Conservation (phyloP, 2,888 invertebrate genomes). For the Andricus quercusramuli region DNA sequence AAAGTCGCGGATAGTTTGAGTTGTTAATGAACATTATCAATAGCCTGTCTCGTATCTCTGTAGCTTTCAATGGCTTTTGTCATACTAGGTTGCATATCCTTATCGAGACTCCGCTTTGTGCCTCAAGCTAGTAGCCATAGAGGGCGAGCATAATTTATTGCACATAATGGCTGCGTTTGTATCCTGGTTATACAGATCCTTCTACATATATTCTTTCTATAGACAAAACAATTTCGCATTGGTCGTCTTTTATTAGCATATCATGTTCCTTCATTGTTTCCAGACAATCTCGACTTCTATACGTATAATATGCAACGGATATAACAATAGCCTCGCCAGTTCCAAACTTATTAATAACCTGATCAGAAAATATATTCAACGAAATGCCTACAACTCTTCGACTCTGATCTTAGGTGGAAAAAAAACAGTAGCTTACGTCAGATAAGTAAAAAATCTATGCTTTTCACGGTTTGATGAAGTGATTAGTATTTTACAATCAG, state of each 20-base stretch:
- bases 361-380: not conserved
- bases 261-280: not conserved
- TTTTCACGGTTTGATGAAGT: no score
- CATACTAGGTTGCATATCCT: not conserved
- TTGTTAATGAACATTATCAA: not conserved
- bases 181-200: not conserved
- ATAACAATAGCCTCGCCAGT: not conserved
- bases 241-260: not conserved
- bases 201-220: not conserved
- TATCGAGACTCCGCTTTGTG: slow-evolving; percentile 26
- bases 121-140: not conserved
- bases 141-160: slow-evolving; percentile 22
- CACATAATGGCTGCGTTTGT: not conserved
- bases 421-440: no score
- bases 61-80: not conserved
- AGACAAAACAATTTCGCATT: not conserved
- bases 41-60: not conserved
- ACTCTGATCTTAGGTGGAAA: no score
- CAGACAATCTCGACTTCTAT: not conserved
- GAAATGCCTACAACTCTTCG: no score
- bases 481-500: no score
- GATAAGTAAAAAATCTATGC: no score
- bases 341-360: not conserved
- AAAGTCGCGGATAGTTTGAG: not conserved
- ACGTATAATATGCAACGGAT: not conserved